Conservation (phyloP, 2,888 invertebrate species). For the Apodemia zela region DNA sequence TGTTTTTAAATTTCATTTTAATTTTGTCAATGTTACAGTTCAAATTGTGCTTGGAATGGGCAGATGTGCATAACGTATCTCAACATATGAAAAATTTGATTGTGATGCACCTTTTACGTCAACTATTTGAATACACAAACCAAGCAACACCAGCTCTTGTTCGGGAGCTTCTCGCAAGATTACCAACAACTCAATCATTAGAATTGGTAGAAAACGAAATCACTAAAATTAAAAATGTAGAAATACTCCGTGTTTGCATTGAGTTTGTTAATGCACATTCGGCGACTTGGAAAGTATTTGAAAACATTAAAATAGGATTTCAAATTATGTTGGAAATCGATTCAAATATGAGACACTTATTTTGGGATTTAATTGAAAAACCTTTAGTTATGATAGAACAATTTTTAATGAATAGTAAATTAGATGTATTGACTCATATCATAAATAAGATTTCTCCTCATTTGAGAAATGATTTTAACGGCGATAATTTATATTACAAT, state of each 20-base stretch:
- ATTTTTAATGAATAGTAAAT: slow-evolving; percentile 91
- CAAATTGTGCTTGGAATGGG: slow-evolving; percentile 85
- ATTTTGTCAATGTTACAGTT: slow-evolving; percentile 69
- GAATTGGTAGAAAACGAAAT: slow-evolving; percentile 83
- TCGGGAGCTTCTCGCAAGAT: slow-evolving; percentile 78
- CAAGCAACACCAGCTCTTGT: slow-evolving; percentile 64
- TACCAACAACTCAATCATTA: slow-evolving; percentile 80
- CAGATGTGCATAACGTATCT: slow-evolving; percentile 81
- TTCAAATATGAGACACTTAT: slow-evolving; percentile 74
- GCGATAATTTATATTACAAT: slow-evolving; percentile 81
- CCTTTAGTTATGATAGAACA: slow-evolving; percentile 92
- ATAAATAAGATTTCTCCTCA: slow-evolving; percentile 78
- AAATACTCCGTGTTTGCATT: slow-evolving; percentile 82
- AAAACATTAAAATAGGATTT: slow-evolving; percentile 84
- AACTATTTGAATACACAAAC: slow-evolving; percentile 76
- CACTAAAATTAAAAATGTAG: slow-evolving; percentile 81
- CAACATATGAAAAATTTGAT: slow-evolving; percentile 78
- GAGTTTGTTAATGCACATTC: slow-evolving; percentile 80
- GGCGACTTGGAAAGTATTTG: slow-evolving; percentile 72
- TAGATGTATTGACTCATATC: slow-evolving; percentile 83
- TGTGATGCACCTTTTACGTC: slow-evolving; percentile 74
- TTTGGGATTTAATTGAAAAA: slow-evolving; percentile 83
- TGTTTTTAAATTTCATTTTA: background rate
- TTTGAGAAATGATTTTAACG: slow-evolving; percentile 58
- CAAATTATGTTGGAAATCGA: slow-evolving; percentile 84